Conservation (phyloP, 2,888 invertebrate genomes). For the Lycocerus yunnanus region DNA sequence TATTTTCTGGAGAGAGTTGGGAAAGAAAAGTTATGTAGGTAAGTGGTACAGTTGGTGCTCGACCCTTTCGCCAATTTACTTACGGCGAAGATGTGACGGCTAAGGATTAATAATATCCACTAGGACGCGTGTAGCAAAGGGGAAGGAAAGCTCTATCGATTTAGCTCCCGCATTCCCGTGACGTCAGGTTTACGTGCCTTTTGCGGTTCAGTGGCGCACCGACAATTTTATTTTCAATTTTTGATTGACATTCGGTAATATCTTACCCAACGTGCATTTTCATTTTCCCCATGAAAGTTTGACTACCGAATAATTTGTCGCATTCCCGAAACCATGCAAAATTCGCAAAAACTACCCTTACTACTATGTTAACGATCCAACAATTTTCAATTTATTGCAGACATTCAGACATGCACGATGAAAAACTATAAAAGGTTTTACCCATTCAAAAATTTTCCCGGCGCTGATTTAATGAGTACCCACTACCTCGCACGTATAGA, state of each 20-base stretch:
- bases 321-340: not conserved
- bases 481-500: not conserved
- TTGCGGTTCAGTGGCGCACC: conserved; percentile 31
- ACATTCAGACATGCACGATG: not conserved
- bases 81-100: conserved; percentile 21
- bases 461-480: not conserved
- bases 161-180: conserved; percentile 38
- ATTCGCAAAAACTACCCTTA: not conserved
- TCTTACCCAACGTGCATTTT: no score
- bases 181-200: conserved; percentile 38
- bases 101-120: conserved; percentile 27
- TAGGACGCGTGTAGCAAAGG: conserved; percentile 27
- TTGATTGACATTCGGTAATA: no score
- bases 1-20: not conserved
- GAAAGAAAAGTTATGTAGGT: conserved; percentile 5
- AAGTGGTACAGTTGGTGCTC: not conserved
- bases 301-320: not conserved
- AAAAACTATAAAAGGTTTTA: not conserved
- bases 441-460: not conserved
- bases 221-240: conserved; percentile 20
- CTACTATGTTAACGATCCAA: not conserved
- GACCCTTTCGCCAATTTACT: conserved; percentile 26
- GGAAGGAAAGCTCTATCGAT: conserved; percentile 41
- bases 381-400: not conserved
- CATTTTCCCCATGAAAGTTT: not conserved